A percentile compares a stretch with the other conserved stretches of the same genome.
These are phyloP conservation scores for Pyrrhia umbra DNA, from an alignment of 2,888 invertebrate genomes.

Conservation along the genomic window DNA sequence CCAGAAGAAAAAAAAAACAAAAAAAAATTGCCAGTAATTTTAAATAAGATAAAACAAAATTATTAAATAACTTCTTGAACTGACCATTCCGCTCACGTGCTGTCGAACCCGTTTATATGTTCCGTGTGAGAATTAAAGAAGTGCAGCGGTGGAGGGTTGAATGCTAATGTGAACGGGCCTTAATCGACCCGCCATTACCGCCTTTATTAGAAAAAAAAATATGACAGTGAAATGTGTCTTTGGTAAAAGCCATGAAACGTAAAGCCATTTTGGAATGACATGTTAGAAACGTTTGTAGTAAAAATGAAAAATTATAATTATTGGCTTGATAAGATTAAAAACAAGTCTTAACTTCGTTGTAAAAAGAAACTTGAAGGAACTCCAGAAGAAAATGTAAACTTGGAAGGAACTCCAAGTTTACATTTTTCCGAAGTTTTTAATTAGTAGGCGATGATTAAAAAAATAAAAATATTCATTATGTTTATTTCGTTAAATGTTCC, in stretches of 20 bases:
- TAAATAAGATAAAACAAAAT: constrained; percentile 6
- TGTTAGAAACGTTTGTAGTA: too few relatives aligned
- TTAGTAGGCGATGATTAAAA: too few relatives aligned
- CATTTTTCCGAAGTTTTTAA: too few relatives aligned
- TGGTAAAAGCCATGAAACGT: neutral
- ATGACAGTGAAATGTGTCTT: constrained; percentile 17
- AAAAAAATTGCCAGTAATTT: neutral
- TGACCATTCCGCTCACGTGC: constrained; percentile 61
- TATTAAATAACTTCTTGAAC: constrained; percentile 31
- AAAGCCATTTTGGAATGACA: too few relatives aligned
- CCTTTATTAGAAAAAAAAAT: constrained; percentile 47
- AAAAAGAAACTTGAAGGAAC: too few relatives aligned
- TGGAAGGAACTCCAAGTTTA: too few relatives aligned
- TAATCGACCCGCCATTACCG: constrained; percentile 51
- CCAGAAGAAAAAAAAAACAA: neutral
- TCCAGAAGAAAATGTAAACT: too few relatives aligned
- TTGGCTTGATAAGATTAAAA: too few relatives aligned
- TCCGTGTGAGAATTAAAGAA: constrained; percentile 69
- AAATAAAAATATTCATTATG: too few relatives aligned
- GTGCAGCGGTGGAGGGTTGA: constrained; percentile 64
- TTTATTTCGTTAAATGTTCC: too few relatives aligned
- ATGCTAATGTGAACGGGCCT: constrained; percentile 64
- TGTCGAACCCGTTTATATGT: constrained; percentile 64
- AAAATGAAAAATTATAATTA: too few relatives aligned
- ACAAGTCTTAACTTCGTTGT: too few relatives aligned